Evolutionary conservation across 2,797 vertebrate genomes (phyloP).

Genomic region (Pipistrellus pygmaeus): DNA sequence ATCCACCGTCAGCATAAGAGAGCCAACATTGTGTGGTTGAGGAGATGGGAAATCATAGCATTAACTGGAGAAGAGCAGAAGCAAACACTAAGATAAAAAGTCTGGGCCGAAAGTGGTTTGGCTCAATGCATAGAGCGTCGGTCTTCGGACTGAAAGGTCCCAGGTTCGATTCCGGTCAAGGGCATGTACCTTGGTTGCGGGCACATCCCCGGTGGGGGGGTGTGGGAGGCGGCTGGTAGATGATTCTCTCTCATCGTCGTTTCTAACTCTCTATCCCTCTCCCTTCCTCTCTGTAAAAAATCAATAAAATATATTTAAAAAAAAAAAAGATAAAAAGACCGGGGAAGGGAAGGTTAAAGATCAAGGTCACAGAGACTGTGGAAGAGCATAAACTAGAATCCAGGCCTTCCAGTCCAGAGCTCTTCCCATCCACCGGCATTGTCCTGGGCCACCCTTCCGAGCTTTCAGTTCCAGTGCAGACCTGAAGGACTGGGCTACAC

Average conservation of each 20-base stretch:
- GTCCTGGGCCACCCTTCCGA: neutral
- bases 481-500: neutral
- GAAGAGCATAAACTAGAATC: neutral
- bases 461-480: neutral
- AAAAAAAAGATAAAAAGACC: neutral
- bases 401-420: neutral
- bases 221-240: too few species aligned
- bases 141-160: too few species aligned
- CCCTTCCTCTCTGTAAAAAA: too few species aligned
- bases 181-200: too few species aligned
- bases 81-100: neutral
- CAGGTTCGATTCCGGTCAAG: too few species aligned
- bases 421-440: neutral
- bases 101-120: neutral
- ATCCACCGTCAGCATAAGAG: neutral
- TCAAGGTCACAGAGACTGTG: neutral
- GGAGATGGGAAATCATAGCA: constrained; percentile 1
- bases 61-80: constrained; percentile 21
- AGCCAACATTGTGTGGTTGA: neutral
- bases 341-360: neutral
- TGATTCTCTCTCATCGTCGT: too few species aligned
- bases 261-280: too few species aligned
- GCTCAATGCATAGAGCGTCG: too few species aligned
- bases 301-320: too few species aligned
- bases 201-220: too few species aligned